Evolutionary conservation across 1,140 invertebrate species (phyloP).

Genomic region (Cyrtorhinus lividipennis): DNA sequence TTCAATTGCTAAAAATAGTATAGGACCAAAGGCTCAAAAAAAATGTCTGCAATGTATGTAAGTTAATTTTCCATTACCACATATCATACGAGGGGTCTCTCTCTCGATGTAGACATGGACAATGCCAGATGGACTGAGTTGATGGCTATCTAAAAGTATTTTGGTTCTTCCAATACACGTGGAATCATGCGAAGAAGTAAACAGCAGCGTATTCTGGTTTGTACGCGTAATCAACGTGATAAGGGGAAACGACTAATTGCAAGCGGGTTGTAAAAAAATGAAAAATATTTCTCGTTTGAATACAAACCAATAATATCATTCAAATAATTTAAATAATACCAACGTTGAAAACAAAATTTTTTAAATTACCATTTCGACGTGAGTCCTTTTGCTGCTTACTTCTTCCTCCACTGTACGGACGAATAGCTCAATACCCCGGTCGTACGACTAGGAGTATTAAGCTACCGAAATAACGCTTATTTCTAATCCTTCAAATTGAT

Average conservation of each 20-base stretch:
- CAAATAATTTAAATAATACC: too few species aligned
- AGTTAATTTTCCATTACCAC: slow-evolving; percentile 20
- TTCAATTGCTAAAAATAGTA: slow-evolving; percentile 15
- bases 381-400: not conserved
- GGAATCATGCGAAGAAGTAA: slow-evolving; percentile 7
- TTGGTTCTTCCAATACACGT: not conserved
- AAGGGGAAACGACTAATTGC: too few species aligned
- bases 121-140: slow-evolving; percentile 21
- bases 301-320: too few species aligned
- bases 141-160: slow-evolving; percentile 9
- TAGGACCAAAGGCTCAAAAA: slow-evolving; percentile 13
- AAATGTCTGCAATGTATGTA: slow-evolving; percentile 22
- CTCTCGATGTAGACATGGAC: slow-evolving; percentile 22
- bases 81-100: slow-evolving; percentile 15
- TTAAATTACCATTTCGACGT: not conserved
- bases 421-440: not conserved
- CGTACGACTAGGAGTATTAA: not conserved
- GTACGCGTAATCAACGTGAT: too few species aligned
- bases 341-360: too few species aligned
- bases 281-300: too few species aligned
- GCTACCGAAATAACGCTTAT: too few species aligned
- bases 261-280: too few species aligned
- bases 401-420: not conserved
- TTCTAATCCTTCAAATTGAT: too few species aligned
- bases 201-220: slow-evolving; percentile 6